Evolutionary conservation across 2,113 vertebrate species (phyloP).

Genomic region (Ceyx cyanopectus): DNA sequence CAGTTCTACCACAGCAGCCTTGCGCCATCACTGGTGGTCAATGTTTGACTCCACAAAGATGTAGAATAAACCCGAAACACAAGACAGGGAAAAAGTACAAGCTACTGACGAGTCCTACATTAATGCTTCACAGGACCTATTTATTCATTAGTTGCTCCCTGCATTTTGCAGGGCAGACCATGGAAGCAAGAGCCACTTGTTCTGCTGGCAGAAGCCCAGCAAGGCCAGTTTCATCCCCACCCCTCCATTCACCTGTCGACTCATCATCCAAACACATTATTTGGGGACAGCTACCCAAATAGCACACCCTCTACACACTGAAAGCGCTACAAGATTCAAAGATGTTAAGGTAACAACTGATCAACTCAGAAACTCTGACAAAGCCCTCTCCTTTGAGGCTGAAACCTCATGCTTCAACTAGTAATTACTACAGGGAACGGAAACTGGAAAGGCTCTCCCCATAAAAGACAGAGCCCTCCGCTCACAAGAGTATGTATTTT

Average conservation of each 20-base stretch:
- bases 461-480: not conserved
- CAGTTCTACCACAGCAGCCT: not conserved
- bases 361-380: fast-evolving
- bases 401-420: not conserved
- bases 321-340: not conserved
- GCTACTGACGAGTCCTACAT: not conserved
- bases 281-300: not conserved
- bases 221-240: not conserved
- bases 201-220: not conserved
- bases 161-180: not conserved
- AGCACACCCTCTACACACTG: not conserved
- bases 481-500: not conserved
- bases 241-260: not conserved
- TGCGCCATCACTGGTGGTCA: not conserved
- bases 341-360: not conserved
- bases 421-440: not conserved
- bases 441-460: not conserved
- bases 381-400: not conserved
- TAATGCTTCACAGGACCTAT: not conserved
- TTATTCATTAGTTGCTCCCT: not conserved
- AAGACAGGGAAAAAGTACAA: not conserved
- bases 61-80: not conserved
- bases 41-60: not conserved
- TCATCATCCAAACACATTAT: not conserved
- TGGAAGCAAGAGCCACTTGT: not conserved